Evolutionary conservation across 2,113 vertebrate species (phyloP), one percentile per base, ranked within the genome.

Genomic region (Mesembrinibis cayennensis): DNA sequence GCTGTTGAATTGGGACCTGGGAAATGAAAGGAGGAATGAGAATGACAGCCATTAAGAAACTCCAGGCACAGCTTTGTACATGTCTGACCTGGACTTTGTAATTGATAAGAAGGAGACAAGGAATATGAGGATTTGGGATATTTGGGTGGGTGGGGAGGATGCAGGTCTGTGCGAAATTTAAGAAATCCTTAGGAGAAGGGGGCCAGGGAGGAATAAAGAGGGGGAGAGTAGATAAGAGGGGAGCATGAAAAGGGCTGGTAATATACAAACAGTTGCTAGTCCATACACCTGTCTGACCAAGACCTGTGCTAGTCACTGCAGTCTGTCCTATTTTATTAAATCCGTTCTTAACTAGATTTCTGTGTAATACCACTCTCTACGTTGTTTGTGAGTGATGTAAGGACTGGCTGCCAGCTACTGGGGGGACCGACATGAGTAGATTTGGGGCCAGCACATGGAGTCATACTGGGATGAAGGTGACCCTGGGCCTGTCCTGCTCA

Each of bases 191-290:
- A 17, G 27, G 40, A 82, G 17, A 80, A 71, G 5, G 3, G 5
- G 5, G 0, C 3, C 3, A n/a, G 10, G 14, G 22, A 47, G 15
- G 23, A 65, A n/a, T 9, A 78, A 45, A 42, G 36, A 23, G 11
- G 5, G 1, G 13, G 4, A 4, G 10, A 1, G 0, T 34, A 86
- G 15, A 49, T 9, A 23, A 15, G 1, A 6, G 1, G 0, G 4
- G 20, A 5, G 0, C 22, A n/a, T 30, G 36, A 44, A 77, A 67
- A 72, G 5, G 7, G 3, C 10, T 76, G 10, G 7, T 77, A 32
- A 16, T 26, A 16, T 6, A 27, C 9, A 55, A 52, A 32, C 4
- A 8, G 7, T 15, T 87, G 4, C 6, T 58, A 11, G 19, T 38
- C 36, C 11, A 4, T 34, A 40, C 4, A 7, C 7, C 3, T 20